phyloP scores from a whole-genome alignment of 2,113 vertebrate species.

The Bubalus kerabau region DNA sequence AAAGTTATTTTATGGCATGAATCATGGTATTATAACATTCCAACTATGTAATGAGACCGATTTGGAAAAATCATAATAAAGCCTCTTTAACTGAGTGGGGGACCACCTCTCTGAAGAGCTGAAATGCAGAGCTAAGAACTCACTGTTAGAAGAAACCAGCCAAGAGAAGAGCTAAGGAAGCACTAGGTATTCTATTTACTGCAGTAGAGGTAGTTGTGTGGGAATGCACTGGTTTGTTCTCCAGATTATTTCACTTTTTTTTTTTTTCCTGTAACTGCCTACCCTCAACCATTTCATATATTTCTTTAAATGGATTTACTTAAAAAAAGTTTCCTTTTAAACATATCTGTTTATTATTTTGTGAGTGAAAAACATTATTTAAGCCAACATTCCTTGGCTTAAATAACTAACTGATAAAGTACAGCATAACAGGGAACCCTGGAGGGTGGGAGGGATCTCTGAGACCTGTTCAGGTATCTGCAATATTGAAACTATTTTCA shows the following conservation, averaged over 20 bases:
- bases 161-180: background rate
- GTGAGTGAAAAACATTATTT: too few relatives aligned
- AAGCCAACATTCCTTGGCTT: background rate
- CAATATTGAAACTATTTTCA: background rate
- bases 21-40: background rate
- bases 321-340: too few relatives aligned
- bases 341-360: too few relatives aligned
- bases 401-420: background rate
- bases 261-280: background rate
- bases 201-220: background rate
- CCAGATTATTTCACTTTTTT: background rate
- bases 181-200: background rate
- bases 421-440: background rate
- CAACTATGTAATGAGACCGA: background rate
- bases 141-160: background rate
- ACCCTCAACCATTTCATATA: background rate
- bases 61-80: background rate
- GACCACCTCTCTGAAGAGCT: background rate
- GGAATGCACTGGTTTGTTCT: background rate
- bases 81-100: background rate
- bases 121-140: background rate
- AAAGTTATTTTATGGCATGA: background rate
- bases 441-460: background rate
- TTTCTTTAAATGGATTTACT: background rate
- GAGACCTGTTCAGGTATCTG: background rate